phyloP scores from a whole-genome alignment of 92 coral and sea anemone species.

The Palythoa grandis region DNA sequence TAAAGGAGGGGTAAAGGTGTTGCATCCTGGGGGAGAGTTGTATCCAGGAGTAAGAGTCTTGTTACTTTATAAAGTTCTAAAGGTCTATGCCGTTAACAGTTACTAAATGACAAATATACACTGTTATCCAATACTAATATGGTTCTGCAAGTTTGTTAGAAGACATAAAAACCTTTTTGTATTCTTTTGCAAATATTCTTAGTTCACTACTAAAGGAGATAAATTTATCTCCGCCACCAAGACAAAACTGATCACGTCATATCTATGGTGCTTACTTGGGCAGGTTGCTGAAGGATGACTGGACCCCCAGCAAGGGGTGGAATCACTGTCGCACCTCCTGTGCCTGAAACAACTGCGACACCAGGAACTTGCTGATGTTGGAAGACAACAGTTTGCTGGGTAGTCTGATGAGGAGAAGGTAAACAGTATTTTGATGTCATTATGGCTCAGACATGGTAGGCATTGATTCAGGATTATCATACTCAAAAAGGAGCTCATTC shows the following conservation, averaged over 20 bases:
- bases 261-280: background rate
- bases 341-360: background rate
- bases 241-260: background rate
- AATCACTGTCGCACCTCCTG: slow-evolving; percentile 7
- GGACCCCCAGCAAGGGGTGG: slow-evolving; percentile 15
- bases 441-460: background rate
- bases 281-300: slow-evolving; percentile 25
- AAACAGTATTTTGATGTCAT: background rate
- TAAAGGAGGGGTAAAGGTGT: background rate
- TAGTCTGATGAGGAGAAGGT: background rate
- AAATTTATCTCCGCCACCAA: no score
- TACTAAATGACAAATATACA: no score
- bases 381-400: slow-evolving; percentile 26
- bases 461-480: background rate
- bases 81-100: no score
- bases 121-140: no score
- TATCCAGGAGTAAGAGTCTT: no score
- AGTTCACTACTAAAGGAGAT: no score
- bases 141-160: no score
- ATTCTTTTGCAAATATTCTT: no score
- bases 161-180: no score
- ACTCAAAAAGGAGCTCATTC: no score
- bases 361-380: slow-evolving; percentile 35
- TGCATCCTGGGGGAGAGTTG: no score
- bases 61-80: no score